Conservation (phyloP, 1,140 invertebrate genomes). For the Drosophila seguyi region DNA sequence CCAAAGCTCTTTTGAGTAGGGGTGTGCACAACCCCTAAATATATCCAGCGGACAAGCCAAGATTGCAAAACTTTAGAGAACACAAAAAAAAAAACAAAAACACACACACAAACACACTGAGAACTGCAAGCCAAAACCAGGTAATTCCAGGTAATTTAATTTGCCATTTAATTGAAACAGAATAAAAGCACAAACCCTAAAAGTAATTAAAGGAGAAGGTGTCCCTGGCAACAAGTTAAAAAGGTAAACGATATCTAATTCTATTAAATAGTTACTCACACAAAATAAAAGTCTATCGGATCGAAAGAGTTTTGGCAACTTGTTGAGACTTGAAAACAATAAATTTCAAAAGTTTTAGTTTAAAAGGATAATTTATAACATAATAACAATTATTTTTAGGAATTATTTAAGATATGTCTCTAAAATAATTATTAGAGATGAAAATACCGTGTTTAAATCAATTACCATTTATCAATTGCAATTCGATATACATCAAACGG, state of each 20-base stretch:
- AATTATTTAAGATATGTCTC: not conserved
- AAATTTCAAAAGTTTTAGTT: too few relatives aligned
- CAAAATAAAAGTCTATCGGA: not conserved
- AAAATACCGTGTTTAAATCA: too few relatives aligned
- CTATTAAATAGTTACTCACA: too few relatives aligned
- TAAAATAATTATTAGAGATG: too few relatives aligned
- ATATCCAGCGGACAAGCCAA: slow-evolving; percentile 51
- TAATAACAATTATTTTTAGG: not conserved
- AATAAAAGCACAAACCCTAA: not conserved
- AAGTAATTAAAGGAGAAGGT: not conserved
- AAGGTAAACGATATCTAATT: not conserved
- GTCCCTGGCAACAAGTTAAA: not conserved
- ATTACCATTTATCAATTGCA: not conserved
- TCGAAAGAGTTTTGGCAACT: not conserved
- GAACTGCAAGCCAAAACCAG: slow-evolving; percentile 8
- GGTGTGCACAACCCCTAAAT: slow-evolving; percentile 60
- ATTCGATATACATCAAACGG: not conserved
- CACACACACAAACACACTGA: not conserved
- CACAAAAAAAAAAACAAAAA: too few relatives aligned
- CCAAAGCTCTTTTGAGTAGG: slow-evolving; percentile 24
- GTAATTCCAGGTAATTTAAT: slow-evolving; percentile 16
- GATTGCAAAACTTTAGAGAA: slow-evolving; percentile 43
- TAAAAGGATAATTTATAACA: not conserved
- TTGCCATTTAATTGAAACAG: slow-evolving; percentile 6
- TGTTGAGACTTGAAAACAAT: too few relatives aligned